Conservation (phyloP, 2,113 vertebrate genomes). For the Formicarius rufipectus region DNA sequence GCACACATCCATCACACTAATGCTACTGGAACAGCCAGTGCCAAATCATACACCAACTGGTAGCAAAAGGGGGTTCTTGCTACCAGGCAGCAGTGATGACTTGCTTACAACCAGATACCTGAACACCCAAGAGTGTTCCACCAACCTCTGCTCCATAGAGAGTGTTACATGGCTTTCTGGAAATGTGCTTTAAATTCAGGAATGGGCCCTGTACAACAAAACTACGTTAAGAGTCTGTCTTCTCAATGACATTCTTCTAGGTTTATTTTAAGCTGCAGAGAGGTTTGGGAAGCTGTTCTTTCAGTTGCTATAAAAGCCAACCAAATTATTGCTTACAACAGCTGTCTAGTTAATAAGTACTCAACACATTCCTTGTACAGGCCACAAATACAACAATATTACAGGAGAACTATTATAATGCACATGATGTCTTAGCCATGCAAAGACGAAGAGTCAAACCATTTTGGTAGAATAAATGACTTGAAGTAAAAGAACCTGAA, state of each 20-base stretch:
- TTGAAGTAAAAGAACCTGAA: background rate
- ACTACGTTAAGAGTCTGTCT: background rate
- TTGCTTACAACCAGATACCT: background rate
- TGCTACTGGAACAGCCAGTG: background rate
- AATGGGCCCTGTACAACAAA: background rate
- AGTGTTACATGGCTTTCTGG: background rate
- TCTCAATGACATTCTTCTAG: background rate
- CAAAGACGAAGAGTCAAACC: background rate
- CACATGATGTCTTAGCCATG: background rate
- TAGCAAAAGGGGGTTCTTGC: background rate
- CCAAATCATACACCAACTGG: background rate
- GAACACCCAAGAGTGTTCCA: accelerated
- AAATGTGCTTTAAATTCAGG: background rate
- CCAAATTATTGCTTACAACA: background rate
- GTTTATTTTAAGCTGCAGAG: background rate
- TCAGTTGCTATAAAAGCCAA: background rate
- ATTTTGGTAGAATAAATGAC: background rate
- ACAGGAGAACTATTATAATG: background rate
- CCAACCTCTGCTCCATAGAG: background rate
- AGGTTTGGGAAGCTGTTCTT: background rate
- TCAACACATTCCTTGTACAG: background rate
- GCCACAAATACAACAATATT: background rate
- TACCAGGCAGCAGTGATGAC: background rate
- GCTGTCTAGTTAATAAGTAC: background rate
- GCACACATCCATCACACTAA: background rate